Evolutionary conservation across 1,140 invertebrate species (phyloP).

Genomic region (Drosophila insularis): DNA sequence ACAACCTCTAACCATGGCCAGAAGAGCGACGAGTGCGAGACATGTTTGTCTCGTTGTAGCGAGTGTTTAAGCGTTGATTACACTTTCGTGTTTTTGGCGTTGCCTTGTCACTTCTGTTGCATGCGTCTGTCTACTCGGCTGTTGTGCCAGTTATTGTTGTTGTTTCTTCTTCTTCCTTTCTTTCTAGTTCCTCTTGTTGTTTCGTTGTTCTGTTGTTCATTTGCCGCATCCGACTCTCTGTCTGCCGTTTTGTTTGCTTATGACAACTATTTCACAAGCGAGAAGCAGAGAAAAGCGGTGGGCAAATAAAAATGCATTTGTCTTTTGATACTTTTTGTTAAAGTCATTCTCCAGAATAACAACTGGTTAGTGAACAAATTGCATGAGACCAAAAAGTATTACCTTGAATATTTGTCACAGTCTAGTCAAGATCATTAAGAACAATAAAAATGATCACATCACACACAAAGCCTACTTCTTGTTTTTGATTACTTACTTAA

Average conservation of each 20-base stretch:
- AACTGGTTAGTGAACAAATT: no score
- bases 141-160: constrained; percentile 36
- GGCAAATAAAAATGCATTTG: background rate
- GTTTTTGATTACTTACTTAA: no score
- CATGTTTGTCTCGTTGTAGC: constrained; percentile 65
- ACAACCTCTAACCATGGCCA: constrained; percentile 11
- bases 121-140: constrained; percentile 54
- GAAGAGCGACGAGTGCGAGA: constrained; percentile 27
- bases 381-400: no score
- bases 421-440: no score
- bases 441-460: no score
- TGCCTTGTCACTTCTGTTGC: constrained; percentile 57
- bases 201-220: constrained; percentile 40
- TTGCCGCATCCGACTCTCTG: constrained; percentile 53
- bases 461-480: no score
- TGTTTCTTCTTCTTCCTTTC: constrained; percentile 10
- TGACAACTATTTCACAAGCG: background rate
- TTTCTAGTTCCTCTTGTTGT: constrained; percentile 9
- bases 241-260: constrained; percentile 7
- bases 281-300: background rate
- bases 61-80: constrained; percentile 80
- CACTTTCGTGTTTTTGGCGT: constrained; percentile 74
- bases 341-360: no score
- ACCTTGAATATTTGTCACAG: no score
- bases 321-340: background rate